Conservation (phyloP, 92 coral and sea anemone genomes). For the Bergia sp. region DNA sequence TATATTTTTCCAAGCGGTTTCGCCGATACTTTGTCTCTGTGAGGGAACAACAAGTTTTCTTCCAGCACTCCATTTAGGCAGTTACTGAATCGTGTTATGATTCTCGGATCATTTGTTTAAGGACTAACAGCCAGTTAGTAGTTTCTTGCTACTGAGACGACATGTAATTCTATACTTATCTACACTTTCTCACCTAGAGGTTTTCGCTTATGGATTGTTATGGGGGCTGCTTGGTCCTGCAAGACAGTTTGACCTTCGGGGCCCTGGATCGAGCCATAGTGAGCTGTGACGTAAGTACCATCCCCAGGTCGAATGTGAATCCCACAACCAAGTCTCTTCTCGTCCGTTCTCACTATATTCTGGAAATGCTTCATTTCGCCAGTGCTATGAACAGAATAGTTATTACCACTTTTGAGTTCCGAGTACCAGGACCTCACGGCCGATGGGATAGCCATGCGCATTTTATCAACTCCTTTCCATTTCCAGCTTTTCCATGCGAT, state of each 20-base stretch:
- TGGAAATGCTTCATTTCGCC: constrained; percentile 46
- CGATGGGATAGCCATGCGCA: constrained; percentile 58
- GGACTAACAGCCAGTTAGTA: no score
- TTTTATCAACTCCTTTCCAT: constrained; percentile 61
- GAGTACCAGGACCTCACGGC: constrained; percentile 74
- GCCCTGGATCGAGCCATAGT: constrained; percentile 32
- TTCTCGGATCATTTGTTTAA: no score
- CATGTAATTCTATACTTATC: not conserved
- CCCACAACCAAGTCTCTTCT: constrained; percentile 63
- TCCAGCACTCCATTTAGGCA: not conserved
- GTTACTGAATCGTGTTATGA: no score
- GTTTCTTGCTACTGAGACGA: no score
- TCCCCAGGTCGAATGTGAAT: constrained; percentile 51
- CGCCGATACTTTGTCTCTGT: constrained; percentile 15
- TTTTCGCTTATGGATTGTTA: constrained; percentile 6
- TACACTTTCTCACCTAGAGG: constrained; percentile 8
- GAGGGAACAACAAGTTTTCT: constrained; percentile 16
- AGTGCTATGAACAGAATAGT: not conserved
- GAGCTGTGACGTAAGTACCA: constrained; percentile 69
- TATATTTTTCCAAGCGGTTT: constrained; percentile 24
- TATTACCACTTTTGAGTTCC: constrained; percentile 38
- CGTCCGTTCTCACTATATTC: constrained; percentile 49
- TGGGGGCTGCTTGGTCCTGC: constrained; percentile 23
- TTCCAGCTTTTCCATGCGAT: constrained; percentile 80
- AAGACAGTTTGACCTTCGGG: not conserved